These are phyloP conservation scores for Cloeon dipterum DNA, from an alignment of 2,888 invertebrate species.

Conservation along the genomic window DNA sequence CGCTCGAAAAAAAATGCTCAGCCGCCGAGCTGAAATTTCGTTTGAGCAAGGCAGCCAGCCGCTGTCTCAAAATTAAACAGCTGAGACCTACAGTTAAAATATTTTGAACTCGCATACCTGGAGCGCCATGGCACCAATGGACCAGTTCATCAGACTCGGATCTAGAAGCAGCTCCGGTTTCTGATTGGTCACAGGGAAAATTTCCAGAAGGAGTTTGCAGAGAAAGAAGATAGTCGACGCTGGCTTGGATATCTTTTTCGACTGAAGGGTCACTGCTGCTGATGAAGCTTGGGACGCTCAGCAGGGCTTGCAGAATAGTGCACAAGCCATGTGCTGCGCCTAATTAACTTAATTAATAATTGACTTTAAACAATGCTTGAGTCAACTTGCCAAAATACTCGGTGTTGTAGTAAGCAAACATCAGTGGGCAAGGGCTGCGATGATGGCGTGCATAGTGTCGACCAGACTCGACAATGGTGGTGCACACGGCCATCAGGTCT, in stretches of 20 bases:
- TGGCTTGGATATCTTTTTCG: constrained; percentile 31
- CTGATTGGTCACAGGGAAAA: constrained; percentile 51
- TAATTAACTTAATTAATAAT: constrained; percentile 13
- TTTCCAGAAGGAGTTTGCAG: constrained; percentile 49
- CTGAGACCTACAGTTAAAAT: not conserved
- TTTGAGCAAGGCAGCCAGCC: too few species aligned
- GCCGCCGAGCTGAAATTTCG: too few species aligned
- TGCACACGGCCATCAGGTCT: constrained; percentile 37
- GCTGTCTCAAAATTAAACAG: constrained; percentile 2
- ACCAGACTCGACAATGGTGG: constrained; percentile 46
- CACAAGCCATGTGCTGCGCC: constrained; percentile 35
- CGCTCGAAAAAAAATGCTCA: too few species aligned
- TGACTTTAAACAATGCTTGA: not conserved
- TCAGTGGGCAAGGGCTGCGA: constrained; percentile 37
- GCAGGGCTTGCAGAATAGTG: constrained; percentile 37
- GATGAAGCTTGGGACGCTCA: constrained; percentile 29
- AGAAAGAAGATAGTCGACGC: constrained; percentile 39
- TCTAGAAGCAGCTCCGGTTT: constrained; percentile 26
- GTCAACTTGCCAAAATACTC: constrained; percentile 47
- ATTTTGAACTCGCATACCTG: constrained; percentile 23
- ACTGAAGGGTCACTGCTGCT: constrained; percentile 25
- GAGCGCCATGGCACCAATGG: constrained; percentile 83
- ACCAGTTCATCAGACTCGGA: constrained; percentile 38
- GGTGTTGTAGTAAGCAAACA: constrained; percentile 53
- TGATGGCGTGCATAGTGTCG: constrained; percentile 34